These are phyloP conservation scores for Sphaeridia pumilis DNA, from an alignment of 2,888 invertebrate species.

Conservation along the genomic window DNA sequence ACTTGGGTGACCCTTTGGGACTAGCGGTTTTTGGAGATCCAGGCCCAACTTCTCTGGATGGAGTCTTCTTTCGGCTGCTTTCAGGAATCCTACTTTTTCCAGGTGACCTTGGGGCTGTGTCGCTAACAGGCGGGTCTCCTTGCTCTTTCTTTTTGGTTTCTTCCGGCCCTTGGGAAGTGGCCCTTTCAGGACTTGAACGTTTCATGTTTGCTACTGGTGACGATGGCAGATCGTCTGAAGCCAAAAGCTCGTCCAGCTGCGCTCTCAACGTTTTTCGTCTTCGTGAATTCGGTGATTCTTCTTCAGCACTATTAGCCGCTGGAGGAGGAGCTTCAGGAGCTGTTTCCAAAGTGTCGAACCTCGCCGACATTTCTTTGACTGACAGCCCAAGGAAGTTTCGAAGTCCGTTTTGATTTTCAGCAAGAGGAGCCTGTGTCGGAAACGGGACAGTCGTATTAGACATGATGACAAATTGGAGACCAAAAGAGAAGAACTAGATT, in stretches of 20 bases:
- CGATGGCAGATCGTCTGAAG: too few species aligned
- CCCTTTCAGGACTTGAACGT: too few species aligned
- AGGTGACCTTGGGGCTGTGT: too few species aligned
- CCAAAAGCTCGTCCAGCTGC: too few species aligned
- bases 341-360: background rate
- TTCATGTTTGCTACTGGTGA: too few species aligned
- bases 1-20: background rate
- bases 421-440: background rate
- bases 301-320: background rate
- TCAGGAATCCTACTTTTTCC: background rate
- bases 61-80: background rate
- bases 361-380: constrained; percentile 1
- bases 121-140: too few species aligned
- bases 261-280: too few species aligned
- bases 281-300: background rate
- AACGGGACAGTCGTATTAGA: background rate
- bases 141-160: too few species aligned
- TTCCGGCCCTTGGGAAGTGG: too few species aligned
- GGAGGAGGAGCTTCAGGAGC: background rate
- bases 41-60: background rate
- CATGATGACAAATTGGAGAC: too few species aligned
- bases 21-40: background rate
- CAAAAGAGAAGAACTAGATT: too few species aligned
- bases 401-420: background rate
- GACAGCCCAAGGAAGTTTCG: background rate